phyloP scores from a whole-genome alignment of 2,113 vertebrate species.

The Zosterops hypoxanthus region DNA sequence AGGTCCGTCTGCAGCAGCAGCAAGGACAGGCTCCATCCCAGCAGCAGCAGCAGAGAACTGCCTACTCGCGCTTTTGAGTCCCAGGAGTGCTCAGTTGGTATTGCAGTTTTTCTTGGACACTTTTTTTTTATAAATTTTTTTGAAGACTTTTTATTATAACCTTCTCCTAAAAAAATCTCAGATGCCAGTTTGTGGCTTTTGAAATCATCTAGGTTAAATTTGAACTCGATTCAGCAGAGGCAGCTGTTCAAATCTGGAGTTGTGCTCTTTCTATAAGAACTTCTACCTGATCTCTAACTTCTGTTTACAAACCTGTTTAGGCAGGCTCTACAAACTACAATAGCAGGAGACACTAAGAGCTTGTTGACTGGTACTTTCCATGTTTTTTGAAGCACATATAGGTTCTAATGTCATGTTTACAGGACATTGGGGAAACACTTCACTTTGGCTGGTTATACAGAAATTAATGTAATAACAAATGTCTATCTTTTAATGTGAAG shows the following conservation, averaged over 20 bases:
- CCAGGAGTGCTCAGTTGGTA: not conserved
- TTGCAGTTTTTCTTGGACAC: not conserved
- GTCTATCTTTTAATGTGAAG: not conserved
- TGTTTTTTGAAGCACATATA: not conserved
- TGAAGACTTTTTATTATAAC: not conserved
- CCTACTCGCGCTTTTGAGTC: conserved; percentile 74
- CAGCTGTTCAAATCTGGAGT: not conserved
- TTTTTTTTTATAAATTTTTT: not conserved
- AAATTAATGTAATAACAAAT: not conserved
- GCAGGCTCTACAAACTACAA: not conserved
- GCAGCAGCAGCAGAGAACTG: conserved; percentile 76
- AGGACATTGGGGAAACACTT: not conserved
- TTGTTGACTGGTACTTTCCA: not conserved
- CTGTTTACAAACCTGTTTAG: not conserved
- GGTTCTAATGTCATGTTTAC: not conserved
- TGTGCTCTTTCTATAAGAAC: not conserved
- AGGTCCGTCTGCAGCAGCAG: conserved; percentile 88
- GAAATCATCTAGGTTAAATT: not conserved
- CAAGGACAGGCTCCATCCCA: conserved; percentile 77
- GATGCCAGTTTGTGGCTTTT: not conserved
- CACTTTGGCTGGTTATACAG: not conserved
- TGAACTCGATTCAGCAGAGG: not conserved
- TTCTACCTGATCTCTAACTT: not conserved
- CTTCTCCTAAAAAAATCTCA: not conserved
- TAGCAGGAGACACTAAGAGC: not conserved